A percentile compares a stretch with the other conserved stretches of the same genome.
Evolutionary conservation across 1,140 invertebrate species (phyloP).

Genomic region (Pseudomyrmex concolor): DNA sequence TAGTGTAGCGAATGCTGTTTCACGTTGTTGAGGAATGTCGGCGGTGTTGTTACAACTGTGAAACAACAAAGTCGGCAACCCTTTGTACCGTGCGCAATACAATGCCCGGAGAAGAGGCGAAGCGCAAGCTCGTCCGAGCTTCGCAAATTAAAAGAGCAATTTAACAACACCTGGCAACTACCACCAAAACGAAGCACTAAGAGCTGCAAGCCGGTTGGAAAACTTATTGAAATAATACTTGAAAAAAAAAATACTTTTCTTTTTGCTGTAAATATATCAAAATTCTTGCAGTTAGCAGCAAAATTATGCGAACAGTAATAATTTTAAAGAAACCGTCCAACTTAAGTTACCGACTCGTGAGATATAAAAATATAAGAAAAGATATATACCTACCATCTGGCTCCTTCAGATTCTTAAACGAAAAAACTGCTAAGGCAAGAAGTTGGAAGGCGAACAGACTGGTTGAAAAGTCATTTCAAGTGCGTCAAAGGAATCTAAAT

Average conservation of each 20-base stretch:
- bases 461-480: slow-evolving; percentile 1
- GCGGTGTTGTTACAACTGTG: slow-evolving; percentile 65
- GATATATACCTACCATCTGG: neutral
- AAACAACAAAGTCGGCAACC: slow-evolving; percentile 81
- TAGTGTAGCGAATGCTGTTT: neutral
- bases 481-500: neutral
- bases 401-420: neutral
- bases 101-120: slow-evolving; percentile 54
- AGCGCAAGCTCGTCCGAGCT: slow-evolving; percentile 72
- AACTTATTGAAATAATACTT: slow-evolving; percentile 29
- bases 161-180: slow-evolving; percentile 70
- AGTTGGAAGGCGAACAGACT: neutral
- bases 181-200: slow-evolving; percentile 7
- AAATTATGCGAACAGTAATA: neutral
- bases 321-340: neutral
- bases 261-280: neutral
- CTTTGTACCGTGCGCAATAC: slow-evolving; percentile 75
- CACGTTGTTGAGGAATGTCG: slow-evolving; percentile 47
- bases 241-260: neutral
- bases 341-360: neutral
- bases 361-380: slow-evolving; percentile 3
- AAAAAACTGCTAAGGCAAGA: neutral
- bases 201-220: neutral
- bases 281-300: neutral
- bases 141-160: slow-evolving; percentile 82